Conservation (phyloP, 2,113 vertebrate genomes). For the Propithecus coquereli region DNA sequence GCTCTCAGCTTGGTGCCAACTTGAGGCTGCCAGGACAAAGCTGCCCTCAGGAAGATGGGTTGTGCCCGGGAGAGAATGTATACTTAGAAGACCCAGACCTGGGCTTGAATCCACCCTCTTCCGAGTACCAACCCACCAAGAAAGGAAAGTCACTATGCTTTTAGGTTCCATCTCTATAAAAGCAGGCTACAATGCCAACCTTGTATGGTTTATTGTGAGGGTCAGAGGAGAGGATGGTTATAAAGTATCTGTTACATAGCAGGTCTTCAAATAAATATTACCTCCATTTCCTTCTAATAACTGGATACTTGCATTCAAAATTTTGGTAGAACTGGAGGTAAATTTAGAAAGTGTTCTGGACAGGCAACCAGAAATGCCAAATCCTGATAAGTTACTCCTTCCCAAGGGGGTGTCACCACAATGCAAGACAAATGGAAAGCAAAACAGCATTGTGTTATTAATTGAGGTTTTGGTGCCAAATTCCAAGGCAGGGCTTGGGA, state of each 20-base stretch:
- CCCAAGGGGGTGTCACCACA: neutral
- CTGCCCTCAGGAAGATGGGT: neutral
- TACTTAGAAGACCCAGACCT: neutral
- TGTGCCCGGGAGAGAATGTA: neutral
- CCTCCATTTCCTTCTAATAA: neutral
- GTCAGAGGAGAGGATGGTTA: neutral
- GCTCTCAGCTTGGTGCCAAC: neutral
- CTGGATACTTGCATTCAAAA: neutral
- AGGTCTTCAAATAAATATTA: neutral
- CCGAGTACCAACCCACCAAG: neutral
- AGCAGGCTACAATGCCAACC: too few relatives aligned
- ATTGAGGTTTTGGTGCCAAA: neutral
- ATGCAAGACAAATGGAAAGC: neutral
- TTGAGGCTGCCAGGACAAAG: neutral
- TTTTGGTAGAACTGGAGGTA: neutral
- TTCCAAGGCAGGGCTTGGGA: neutral
- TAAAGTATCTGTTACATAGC: too few relatives aligned
- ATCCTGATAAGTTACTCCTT: neutral
- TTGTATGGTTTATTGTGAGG: accelerated
- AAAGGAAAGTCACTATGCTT: neutral
- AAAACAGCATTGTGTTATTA: neutral
- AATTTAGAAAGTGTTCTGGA: neutral
- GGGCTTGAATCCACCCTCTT: neutral
- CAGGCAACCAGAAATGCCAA: neutral
- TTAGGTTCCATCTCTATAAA: neutral